These are phyloP conservation scores for Sebastes variabilis DNA, from an alignment of 2,797 vertebrate genomes.

Conservation along the genomic window DNA sequence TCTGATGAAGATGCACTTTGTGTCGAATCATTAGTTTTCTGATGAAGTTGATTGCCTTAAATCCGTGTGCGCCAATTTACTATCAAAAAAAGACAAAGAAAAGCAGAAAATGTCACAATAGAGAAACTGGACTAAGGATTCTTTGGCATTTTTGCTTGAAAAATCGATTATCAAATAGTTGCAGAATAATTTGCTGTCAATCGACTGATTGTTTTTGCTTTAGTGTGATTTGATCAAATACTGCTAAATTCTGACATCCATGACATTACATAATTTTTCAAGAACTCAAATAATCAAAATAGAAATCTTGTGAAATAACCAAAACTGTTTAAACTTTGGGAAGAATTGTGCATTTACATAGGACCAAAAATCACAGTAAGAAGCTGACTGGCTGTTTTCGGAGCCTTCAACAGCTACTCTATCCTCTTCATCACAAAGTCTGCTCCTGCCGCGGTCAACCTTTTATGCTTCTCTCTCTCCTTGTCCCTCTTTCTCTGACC, in stretches of 20 bases:
- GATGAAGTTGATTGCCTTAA: too few species aligned
- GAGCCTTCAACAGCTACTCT: neutral
- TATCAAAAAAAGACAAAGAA: neutral
- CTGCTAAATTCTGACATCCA: neutral
- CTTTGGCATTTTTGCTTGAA: neutral
- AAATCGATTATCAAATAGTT: neutral
- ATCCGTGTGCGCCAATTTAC: neutral
- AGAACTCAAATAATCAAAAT: neutral
- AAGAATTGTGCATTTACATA: neutral
- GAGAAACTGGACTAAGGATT: neutral
- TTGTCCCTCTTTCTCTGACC: constrained; percentile 32
- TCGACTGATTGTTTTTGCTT: neutral
- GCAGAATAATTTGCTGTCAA: neutral
- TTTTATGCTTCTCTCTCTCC: constrained; percentile 5
- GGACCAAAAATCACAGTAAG: neutral
- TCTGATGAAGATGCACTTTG: too few species aligned
- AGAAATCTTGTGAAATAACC: neutral
- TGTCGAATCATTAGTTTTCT: rapidly evolving
- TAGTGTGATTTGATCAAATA: neutral
- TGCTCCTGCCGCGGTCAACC: neutral
- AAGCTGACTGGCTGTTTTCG: neutral
- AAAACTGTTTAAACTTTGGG: neutral
- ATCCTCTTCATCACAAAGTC: neutral
- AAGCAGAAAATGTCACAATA: neutral
- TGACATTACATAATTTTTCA: neutral